Evolutionary conservation across 2,888 invertebrate genomes (phyloP).

Genomic region (Hypercompe scribonia): DNA sequence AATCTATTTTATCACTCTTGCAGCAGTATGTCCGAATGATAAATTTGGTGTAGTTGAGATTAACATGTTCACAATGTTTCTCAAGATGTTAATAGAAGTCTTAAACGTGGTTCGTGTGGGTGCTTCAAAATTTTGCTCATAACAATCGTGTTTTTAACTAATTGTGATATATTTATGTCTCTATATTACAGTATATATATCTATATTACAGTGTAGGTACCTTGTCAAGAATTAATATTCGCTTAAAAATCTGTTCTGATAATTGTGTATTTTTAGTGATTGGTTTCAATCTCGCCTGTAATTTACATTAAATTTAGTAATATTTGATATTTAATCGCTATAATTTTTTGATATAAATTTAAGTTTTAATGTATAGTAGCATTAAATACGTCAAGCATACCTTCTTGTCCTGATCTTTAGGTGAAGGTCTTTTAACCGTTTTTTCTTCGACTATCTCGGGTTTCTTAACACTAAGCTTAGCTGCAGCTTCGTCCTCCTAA

Average conservation of each 20-base stretch:
- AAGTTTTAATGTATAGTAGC: not conserved
- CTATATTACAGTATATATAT: slow-evolving; percentile 43
- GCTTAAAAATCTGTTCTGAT: slow-evolving; percentile 63
- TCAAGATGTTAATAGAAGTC: slow-evolving; percentile 34
- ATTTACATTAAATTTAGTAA: slow-evolving; percentile 52
- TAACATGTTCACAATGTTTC: slow-evolving; percentile 26
- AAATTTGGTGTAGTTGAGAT: slow-evolving; percentile 24
- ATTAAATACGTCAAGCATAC: slow-evolving; percentile 54
- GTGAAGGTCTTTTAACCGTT: slow-evolving; percentile 77
- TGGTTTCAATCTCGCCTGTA: slow-evolving; percentile 66
- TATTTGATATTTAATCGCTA: slow-evolving; percentile 10
- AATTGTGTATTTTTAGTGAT: slow-evolving; percentile 58
- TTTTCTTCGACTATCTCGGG: slow-evolving; percentile 81
- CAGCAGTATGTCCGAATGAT: slow-evolving; percentile 10
- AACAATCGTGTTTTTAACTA: slow-evolving; percentile 33
- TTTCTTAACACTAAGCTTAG: slow-evolving; percentile 82
- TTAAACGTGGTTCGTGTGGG: slow-evolving; percentile 32
- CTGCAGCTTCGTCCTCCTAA: slow-evolving; percentile 80
- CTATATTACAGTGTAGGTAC: slow-evolving; percentile 59
- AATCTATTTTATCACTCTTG: slow-evolving; percentile 26
- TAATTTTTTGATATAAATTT: no score
- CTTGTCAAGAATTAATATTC: slow-evolving; percentile 73
- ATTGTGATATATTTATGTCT: slow-evolving; percentile 25
- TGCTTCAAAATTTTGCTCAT: slow-evolving; percentile 24
- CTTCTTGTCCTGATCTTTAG: slow-evolving; percentile 72